Conservation (phyloP, 1,140 invertebrate species). For the Heliconius eleuchia region DNA sequence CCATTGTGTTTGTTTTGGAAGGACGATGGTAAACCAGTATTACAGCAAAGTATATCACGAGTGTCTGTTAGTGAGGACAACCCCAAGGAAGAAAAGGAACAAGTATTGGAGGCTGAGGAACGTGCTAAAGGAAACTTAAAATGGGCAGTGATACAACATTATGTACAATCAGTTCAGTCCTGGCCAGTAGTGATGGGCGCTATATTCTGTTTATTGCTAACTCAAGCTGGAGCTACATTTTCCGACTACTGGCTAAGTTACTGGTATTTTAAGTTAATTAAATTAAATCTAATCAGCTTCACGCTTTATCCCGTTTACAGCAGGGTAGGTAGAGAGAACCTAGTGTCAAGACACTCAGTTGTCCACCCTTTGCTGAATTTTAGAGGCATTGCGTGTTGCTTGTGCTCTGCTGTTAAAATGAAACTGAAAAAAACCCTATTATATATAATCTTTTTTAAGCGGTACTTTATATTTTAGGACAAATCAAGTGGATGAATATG, state of each 20-base stretch:
- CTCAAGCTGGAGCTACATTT: slow-evolving; percentile 86
- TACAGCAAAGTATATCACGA: slow-evolving; percentile 57
- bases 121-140: slow-evolving; percentile 82
- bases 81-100: slow-evolving; percentile 62
- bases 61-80: slow-evolving; percentile 60
- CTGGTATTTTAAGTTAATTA: slow-evolving; percentile 82
- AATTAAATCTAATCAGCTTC: too few species aligned
- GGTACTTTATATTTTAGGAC: slow-evolving; percentile 56
- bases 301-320: too few species aligned
- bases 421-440: not conserved
- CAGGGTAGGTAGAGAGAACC: too few species aligned
- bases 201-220: slow-evolving; percentile 83
- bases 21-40: slow-evolving; percentile 41
- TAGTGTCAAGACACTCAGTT: too few species aligned
- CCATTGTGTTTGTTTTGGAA: slow-evolving; percentile 24
- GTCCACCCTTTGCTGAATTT: too few species aligned
- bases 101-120: slow-evolving; percentile 76
- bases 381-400: too few species aligned
- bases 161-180: slow-evolving; percentile 79
- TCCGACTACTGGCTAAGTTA: slow-evolving; percentile 91
- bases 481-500: slow-evolving; percentile 63
- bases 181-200: slow-evolving; percentile 82
- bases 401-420: too few species aligned
- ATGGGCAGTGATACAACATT: slow-evolving; percentile 64
- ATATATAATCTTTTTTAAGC: not conserved